Conservation (phyloP, 2,888 invertebrate genomes). For the Amphipoea lucens region DNA sequence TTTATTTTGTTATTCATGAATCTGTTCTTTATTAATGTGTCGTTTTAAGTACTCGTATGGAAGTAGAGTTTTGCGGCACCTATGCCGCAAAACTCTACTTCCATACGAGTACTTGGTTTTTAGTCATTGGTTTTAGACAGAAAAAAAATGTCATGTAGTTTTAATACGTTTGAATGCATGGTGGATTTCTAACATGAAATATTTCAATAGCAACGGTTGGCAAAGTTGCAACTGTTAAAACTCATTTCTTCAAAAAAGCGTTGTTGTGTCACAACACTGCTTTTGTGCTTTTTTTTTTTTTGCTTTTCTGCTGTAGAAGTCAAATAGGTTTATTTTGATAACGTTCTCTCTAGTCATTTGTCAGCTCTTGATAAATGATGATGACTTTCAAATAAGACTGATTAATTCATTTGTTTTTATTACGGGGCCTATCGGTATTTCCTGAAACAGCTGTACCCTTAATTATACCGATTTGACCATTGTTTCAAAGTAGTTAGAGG, state of each 20-base stretch:
- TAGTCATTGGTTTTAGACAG: not conserved
- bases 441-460: slow-evolving; percentile 19
- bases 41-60: slow-evolving; percentile 1
- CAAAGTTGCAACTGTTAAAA: not conserved
- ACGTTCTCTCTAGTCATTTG: not conserved
- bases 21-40: slow-evolving; percentile 20
- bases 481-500: slow-evolving; percentile 31
- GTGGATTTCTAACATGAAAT: not conserved
- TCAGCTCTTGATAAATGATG: not conserved
- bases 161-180: not conserved
- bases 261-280: too few relatives aligned
- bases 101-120: too few relatives aligned
- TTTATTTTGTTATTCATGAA: slow-evolving; percentile 39
- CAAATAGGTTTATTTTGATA: not conserved
- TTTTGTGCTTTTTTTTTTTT: not conserved
- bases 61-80: not conserved
- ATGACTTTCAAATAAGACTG: not conserved
- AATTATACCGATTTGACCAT: slow-evolving; percentile 26
- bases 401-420: not conserved
- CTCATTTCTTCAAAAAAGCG: not conserved
- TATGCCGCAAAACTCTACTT: too few relatives aligned
- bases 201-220: not conserved
- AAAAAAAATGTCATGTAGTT: not conserved
- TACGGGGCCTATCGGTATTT: not conserved
- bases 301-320: not conserved